Evolutionary conservation across 2,113 vertebrate genomes (phyloP), one percentile per base, ranked within the genome.

Genomic region (Caranx melampygus): DNA sequence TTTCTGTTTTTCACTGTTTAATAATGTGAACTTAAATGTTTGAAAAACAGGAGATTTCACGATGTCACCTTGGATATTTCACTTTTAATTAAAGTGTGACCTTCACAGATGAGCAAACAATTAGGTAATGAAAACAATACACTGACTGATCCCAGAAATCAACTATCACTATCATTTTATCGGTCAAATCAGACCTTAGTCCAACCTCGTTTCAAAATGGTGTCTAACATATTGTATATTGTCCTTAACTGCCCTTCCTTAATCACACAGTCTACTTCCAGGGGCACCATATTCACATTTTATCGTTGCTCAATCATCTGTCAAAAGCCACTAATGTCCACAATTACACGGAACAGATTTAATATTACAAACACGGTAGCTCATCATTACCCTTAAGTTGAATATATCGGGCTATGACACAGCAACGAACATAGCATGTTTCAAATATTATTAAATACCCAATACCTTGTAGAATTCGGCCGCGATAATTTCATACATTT

Each of bases 391-490:
- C 2, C 0, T 0, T 26, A 26, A 26, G 26, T 26, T 26, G 26
- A 26, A 26, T 1, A 14, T n/a, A 21, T 67, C 3, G 6, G 16
- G 40, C 63, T 78, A 42, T 0, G 3, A 37, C 35, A n/a, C 7
- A 13, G 5, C 7, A 14, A 33, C 11, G 7, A 16, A 65, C 14
- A 31, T 16, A 42, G 0, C 0, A 14, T 42, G 0, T 4, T 65
- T 51, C 33, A 59, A 35, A 13, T 5, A n/a, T 11, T 47, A 26
- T 20, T 51, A 54, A 2, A 15, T 40, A 51, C 10, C 5, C 6
- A 59, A 45, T 20, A 34, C n/a, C 0, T 21, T 1, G 0, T 5
- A 47, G 18, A 31, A 18, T 0, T 35, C 0, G 10, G 0, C 0
- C 4, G 34, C 33, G 10, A 21, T 9, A n/a, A 35, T 1, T 10